Percentiles rank a stretch among this genome's conserved stretches.
These are phyloP conservation scores for Cryptus viduatorius DNA, from an alignment of 2,888 invertebrate species.

Conservation along the genomic window DNA sequence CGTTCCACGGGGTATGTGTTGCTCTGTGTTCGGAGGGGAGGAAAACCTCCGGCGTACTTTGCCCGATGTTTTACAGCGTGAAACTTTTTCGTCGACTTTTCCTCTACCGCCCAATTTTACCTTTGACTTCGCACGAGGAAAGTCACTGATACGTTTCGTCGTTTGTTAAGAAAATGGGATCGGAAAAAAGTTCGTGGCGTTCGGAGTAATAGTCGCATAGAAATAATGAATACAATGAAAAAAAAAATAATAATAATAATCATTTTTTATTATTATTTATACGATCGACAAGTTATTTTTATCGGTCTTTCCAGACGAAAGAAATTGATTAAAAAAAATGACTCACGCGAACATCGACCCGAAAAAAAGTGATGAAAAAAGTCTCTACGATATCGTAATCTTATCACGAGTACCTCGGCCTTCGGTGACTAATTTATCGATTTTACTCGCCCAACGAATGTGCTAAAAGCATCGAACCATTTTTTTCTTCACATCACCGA, in stretches of 20 bases:
- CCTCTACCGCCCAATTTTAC: neutral
- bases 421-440: no score
- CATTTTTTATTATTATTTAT: neutral
- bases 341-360: no score
- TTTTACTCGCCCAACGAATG: no score
- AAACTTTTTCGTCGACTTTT: constrained; percentile 2
- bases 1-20: neutral
- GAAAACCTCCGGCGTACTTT: neutral
- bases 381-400: no score
- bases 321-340: no score
- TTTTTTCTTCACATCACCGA: no score
- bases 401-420: no score
- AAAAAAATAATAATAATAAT: neutral
- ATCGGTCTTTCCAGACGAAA: no score
- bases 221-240: no score
- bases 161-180: neutral
- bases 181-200: neutral
- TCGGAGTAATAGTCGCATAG: neutral
- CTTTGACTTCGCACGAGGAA: constrained; percentile 1
- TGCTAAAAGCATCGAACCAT: no score
- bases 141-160: neutral
- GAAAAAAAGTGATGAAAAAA: no score
- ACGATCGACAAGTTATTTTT: no score
- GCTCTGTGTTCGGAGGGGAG: neutral
- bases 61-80: neutral